Conservation (phyloP, 2,113 vertebrate genomes). For the Hucho hucho region DNA sequence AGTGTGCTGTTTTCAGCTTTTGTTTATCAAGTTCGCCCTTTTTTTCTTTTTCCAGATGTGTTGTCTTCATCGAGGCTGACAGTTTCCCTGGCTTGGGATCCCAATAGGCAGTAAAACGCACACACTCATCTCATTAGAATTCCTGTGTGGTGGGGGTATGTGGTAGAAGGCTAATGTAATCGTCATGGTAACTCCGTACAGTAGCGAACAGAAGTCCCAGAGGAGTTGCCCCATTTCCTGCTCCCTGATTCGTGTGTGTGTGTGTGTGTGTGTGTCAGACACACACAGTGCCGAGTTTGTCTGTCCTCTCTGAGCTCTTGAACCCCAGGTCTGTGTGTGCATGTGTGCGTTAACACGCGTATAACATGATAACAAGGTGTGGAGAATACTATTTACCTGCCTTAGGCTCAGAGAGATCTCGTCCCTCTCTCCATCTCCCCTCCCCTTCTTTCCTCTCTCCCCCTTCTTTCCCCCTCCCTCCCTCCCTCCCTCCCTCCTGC, state of each 20-base stretch:
- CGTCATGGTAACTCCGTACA: not conserved
- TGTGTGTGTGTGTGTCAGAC: not conserved
- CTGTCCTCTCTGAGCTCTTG: too few relatives aligned
- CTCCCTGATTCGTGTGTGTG: not conserved
- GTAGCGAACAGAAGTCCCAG: too few relatives aligned
- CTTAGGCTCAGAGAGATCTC: not conserved
- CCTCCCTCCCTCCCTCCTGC: not conserved
- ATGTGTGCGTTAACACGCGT: not conserved
- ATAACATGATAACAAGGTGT: conserved; percentile 1
- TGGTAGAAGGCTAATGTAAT: too few relatives aligned
- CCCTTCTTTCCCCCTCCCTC: not conserved
- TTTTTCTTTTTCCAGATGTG: not conserved
- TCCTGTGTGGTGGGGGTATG: too few relatives aligned
- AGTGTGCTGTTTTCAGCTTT: not conserved
- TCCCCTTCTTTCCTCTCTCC: not conserved
- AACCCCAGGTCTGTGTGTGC: too few relatives aligned
- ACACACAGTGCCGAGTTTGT: too few relatives aligned
- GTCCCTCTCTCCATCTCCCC: not conserved
- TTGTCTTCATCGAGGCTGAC: too few relatives aligned
- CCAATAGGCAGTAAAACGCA: too few relatives aligned
- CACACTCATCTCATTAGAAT: too few relatives aligned
- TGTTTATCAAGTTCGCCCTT: too few relatives aligned
- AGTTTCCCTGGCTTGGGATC: too few relatives aligned
- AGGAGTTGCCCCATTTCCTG: too few relatives aligned
- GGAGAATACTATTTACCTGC: conserved; percentile 23